A percentile compares a stretch with the other conserved stretches of the same genome.
Conservation (phyloP, 2,113 vertebrate species). For the Ailurus styani region DNA sequence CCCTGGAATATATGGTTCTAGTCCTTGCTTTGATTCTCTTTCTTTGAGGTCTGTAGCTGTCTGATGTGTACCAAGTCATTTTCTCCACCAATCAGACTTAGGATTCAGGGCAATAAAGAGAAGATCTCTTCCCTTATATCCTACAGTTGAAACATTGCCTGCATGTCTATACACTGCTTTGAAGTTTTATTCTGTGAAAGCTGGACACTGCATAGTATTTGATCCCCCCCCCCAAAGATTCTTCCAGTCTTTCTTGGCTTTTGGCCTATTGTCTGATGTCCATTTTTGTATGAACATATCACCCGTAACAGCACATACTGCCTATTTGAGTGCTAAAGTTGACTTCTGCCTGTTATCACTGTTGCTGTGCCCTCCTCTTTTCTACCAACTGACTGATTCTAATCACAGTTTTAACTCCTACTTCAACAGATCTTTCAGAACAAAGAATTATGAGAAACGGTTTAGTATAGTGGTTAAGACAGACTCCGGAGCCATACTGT, state of each 20-base stretch:
- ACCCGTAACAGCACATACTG: background rate
- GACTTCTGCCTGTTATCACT: background rate
- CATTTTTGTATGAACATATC: background rate
- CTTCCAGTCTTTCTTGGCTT: background rate
- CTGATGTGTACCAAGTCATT: background rate
- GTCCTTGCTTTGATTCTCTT: background rate
- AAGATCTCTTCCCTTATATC: background rate
- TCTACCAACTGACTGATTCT: background rate
- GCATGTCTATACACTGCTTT: background rate
- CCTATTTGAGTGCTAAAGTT: background rate
- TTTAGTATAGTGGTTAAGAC: background rate
- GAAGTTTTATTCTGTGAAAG: background rate
- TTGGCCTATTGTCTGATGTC: background rate
- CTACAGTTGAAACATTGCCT: background rate
- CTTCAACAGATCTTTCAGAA: background rate
- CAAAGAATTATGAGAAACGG: background rate
- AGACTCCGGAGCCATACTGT: background rate
- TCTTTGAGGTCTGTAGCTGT: background rate
- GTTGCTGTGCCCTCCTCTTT: background rate
- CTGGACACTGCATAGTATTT: background rate
- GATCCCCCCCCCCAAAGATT: accelerated
- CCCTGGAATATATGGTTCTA: background rate
- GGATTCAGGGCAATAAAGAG: background rate
- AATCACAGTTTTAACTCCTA: background rate
- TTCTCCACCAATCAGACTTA: background rate